Base-by-base conservation (phyloP, 2,797 vertebrate genomes). In the Cuniculus paca region DNA sequence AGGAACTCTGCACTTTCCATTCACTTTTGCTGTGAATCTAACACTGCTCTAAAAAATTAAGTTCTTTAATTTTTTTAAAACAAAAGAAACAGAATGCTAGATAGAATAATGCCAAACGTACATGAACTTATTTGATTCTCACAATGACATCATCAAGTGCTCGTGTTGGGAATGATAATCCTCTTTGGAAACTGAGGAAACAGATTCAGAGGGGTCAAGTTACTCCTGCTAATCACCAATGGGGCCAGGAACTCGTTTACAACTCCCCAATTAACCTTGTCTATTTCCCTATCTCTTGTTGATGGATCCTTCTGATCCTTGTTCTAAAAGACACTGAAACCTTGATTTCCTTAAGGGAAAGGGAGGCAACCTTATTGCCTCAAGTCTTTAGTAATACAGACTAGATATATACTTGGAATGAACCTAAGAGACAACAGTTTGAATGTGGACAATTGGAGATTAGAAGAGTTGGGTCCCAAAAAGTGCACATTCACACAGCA, bases 401-500 rank as follows among this genome's bases (percentile, higher is more conserved):
- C 60, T 34, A 56, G 50, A 75, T 54, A 80, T 10, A 16, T 70
- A 68, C 75, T 52, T 94, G 58, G 79, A 95, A 90, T 92, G 22
- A 84, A 84, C 82, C 9, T 14, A 75, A 94, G 83, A 84, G 52
- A 65, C 52, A 78, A 88, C 80, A 17, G 5, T 72, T 63, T 75
- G 50, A 50, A 81, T 48, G 12, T 31, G 17, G 42, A 16, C 0
- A 68, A 28, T 20, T 60, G 9, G 39, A 17, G 22, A 13, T 56
- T 84, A 84, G 28, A 90, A 45, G 16, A 80, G 75, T 28, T 3
- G 14, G 2, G 4, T n/a, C 16, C 42, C 14, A 83, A 56, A 79
- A 50, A 80, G 34, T 61, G 2, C 34, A 90, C 22, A 52, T 70
- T 60, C 75, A 63, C 61, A 42, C 3, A 75, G 52, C 77, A 91